Evolutionary conservation across 1,140 invertebrate genomes (phyloP).

Genomic region (Lysiphlebus fabarum): DNA sequence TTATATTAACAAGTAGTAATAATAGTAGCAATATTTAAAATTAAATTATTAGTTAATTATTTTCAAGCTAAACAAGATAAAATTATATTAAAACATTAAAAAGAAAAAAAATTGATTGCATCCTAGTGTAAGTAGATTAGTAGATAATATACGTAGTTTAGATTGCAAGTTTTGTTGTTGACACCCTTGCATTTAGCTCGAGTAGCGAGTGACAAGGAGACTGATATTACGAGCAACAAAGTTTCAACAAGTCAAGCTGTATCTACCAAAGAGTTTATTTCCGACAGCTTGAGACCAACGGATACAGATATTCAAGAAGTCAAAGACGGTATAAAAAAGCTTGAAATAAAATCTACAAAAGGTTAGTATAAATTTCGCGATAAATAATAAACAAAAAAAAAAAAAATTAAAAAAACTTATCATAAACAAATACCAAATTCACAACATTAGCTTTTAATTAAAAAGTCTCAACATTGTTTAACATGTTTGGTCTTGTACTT

Average conservation of each 20-base stretch:
- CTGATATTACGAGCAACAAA: slow-evolving; percentile 26
- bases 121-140: not conserved
- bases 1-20: too few relatives aligned
- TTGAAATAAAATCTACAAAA: slow-evolving; percentile 56
- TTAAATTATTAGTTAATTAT: too few relatives aligned
- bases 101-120: too few relatives aligned
- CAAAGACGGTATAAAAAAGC: slow-evolving; percentile 66
- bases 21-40: too few relatives aligned
- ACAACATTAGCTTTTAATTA: too few relatives aligned
- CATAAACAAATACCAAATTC: too few relatives aligned
- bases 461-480: too few relatives aligned
- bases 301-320: slow-evolving; percentile 66
- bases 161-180: slow-evolving; percentile 17
- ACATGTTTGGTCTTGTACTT: too few relatives aligned
- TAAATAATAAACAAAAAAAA: too few relatives aligned
- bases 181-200: slow-evolving; percentile 43
- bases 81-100: too few relatives aligned
- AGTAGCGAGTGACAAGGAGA: slow-evolving; percentile 37
- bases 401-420: too few relatives aligned
- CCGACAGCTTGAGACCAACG: slow-evolving; percentile 63
- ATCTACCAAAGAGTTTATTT: slow-evolving; percentile 63
- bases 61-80: too few relatives aligned
- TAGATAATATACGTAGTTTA: slow-evolving; percentile 2
- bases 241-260: slow-evolving; percentile 35
- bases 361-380: slow-evolving; percentile 39